phyloP scores from a whole-genome alignment of 2,113 vertebrate species.

The Ariopsis seemanni region DNA sequence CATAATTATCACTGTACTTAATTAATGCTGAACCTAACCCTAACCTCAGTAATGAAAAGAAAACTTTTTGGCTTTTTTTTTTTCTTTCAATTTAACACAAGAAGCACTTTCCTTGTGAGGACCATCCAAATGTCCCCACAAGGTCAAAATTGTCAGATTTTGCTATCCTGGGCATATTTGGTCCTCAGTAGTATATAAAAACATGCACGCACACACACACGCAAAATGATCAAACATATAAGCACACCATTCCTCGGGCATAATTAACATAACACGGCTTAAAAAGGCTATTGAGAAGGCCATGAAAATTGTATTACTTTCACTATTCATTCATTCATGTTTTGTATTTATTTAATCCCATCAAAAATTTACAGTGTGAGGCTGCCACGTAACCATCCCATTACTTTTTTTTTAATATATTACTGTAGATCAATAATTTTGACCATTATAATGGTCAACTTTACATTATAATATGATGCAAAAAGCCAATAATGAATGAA shows the following conservation, averaged over 20 bases:
- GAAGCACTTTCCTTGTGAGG: too few relatives aligned
- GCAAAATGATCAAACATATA: background rate
- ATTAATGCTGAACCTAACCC: too few relatives aligned
- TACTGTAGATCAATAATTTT: background rate
- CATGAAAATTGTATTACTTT: background rate
- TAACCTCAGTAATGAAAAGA: too few relatives aligned
- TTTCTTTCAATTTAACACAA: too few relatives aligned
- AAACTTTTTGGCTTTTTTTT: too few relatives aligned
- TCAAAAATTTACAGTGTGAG: background rate
- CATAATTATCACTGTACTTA: too few relatives aligned
- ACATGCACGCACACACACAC: constrained; percentile 8
- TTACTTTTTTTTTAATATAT: background rate
- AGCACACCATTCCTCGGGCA: background rate
- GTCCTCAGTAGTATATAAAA: background rate
- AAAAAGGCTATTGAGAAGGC: background rate
- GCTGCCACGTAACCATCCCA: too few relatives aligned
- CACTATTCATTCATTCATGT: too few relatives aligned
- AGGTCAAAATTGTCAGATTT: too few relatives aligned
- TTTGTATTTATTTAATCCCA: background rate
- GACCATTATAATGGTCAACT: background rate
- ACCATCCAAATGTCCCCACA: too few relatives aligned
- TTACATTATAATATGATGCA: background rate
- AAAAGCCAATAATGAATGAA: background rate
- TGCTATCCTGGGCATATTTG: too few relatives aligned
- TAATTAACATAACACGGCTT: constrained; percentile 3